Conservation (phyloP, 2,888 invertebrate genomes). For the Lasiommata megera region DNA sequence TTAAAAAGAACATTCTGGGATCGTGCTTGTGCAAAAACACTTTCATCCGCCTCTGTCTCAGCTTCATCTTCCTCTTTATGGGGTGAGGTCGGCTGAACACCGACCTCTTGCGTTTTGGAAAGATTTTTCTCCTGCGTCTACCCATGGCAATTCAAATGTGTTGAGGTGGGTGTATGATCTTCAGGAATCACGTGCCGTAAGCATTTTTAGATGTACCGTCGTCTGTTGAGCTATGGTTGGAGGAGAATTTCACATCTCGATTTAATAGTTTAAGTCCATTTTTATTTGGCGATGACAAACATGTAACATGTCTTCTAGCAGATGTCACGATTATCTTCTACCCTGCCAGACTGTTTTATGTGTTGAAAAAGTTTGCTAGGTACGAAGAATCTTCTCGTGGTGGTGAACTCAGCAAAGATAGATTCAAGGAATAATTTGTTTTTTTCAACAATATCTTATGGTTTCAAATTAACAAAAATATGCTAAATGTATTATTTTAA, state of each 20-base stretch:
- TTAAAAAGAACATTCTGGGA: constrained; percentile 44
- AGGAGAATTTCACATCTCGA: constrained; percentile 23
- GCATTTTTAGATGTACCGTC: constrained; percentile 9
- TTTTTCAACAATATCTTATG: too few relatives aligned
- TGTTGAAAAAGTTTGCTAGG: too few relatives aligned
- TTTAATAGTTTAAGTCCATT: constrained; percentile 11
- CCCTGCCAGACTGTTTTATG: too few relatives aligned
- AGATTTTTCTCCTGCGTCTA: constrained; percentile 49
- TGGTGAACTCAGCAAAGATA: too few relatives aligned
- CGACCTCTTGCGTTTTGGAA: constrained; percentile 54
- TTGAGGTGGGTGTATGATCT: too few relatives aligned
- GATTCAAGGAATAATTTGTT: too few relatives aligned
- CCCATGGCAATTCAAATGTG: constrained; percentile 45
- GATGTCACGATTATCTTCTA: background rate
- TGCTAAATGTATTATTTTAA: too few relatives aligned
- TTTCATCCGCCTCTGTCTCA: constrained; percentile 52
- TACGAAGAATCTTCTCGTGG: too few relatives aligned
- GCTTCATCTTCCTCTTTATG: constrained; percentile 54
- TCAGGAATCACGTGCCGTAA: background rate
- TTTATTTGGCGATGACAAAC: constrained; percentile 10
- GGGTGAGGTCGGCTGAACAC: constrained; percentile 63
- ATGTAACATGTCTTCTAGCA: constrained; percentile 6
- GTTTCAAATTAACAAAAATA: too few relatives aligned
- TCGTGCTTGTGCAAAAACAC: constrained; percentile 57
- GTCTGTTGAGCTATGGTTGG: background rate